phyloP scores from a whole-genome alignment of 2,113 vertebrate genomes.

The Proterorhinus semilunaris region DNA sequence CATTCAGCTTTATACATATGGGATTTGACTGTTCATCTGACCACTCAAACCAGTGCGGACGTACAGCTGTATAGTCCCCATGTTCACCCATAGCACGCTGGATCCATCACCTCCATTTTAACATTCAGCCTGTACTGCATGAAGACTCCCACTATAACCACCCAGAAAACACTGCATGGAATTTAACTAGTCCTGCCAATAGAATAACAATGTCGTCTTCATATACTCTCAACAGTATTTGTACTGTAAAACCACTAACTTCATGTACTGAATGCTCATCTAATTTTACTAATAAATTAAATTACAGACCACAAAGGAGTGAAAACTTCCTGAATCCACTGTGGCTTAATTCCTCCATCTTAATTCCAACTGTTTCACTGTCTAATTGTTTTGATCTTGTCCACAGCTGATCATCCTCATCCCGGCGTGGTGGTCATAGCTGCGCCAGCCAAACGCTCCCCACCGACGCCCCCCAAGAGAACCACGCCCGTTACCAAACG shows the following conservation, averaged over 20 bases:
- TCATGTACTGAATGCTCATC: slow-evolving; percentile 7
- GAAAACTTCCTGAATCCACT: neutral
- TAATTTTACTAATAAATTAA: neutral
- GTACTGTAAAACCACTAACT: slow-evolving; percentile 34
- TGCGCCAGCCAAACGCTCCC: slow-evolving; percentile 81
- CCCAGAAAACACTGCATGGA: slow-evolving; percentile 42
- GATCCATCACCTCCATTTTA: slow-evolving; percentile 30
- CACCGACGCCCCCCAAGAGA: slow-evolving; percentile 88
- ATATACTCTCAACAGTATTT: slow-evolving; percentile 1
- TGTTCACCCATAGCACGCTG: neutral
- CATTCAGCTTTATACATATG: too few relatives aligned
- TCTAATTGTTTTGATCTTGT: neutral
- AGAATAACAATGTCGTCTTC: neutral
- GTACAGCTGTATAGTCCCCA: neutral
- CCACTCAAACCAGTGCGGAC: neutral
- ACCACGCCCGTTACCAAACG: slow-evolving; percentile 75
- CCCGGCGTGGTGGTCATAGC: slow-evolving; percentile 61
- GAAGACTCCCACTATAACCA: slow-evolving; percentile 23
- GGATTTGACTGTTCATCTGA: neutral
- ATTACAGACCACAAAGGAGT: neutral
- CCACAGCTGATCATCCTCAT: slow-evolving; percentile 82
- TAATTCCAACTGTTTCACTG: neutral
- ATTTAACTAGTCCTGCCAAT: neutral
- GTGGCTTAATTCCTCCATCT: neutral
- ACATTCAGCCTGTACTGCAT: slow-evolving; percentile 37